A percentile compares a stretch with the other conserved stretches of the same genome.
Evolutionary conservation across 2,888 invertebrate genomes (phyloP).

Genomic region (Eupithecia pulchellata): DNA sequence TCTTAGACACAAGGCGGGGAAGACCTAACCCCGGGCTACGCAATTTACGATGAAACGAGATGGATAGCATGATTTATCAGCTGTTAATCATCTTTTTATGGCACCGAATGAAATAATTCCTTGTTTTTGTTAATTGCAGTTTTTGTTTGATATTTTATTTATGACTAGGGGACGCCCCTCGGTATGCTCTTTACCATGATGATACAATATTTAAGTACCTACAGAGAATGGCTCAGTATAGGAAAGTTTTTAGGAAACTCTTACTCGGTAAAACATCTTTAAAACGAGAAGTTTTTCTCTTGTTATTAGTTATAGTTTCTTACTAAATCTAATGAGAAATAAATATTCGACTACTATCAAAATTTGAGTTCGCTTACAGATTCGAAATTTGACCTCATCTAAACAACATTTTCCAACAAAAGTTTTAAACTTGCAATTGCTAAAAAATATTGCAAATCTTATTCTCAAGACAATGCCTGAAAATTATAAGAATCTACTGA

Average conservation of each 20-base stretch:
- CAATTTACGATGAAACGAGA: constrained; percentile 60
- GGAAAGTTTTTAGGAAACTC: background rate
- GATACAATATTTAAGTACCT: too few relatives aligned
- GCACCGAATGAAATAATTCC: constrained; percentile 37
- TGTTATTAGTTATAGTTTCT: background rate
- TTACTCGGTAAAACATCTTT: background rate
- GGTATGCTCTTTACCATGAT: background rate
- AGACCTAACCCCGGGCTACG: constrained; percentile 45
- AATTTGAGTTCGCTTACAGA: too few relatives aligned
- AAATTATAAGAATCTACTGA: too few relatives aligned
- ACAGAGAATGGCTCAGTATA: background rate
- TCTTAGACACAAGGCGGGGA: background rate
- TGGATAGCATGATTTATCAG: constrained; percentile 70
- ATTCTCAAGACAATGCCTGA: too few relatives aligned
- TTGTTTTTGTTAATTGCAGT: constrained; percentile 38
- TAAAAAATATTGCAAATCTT: too few relatives aligned
- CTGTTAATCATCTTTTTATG: constrained; percentile 55
- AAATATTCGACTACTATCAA: too few relatives aligned
- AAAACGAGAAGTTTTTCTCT: background rate
- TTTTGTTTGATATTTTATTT: constrained; percentile 30
- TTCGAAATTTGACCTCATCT: too few relatives aligned
- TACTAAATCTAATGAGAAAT: too few relatives aligned
- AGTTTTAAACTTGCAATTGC: too few relatives aligned
- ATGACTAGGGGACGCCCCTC: constrained; percentile 10
- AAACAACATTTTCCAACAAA: too few relatives aligned